Evolutionary conservation across 2,888 invertebrate genomes (phyloP), one percentile per base, ranked within the genome.

Genomic region (Ophraella communa): DNA sequence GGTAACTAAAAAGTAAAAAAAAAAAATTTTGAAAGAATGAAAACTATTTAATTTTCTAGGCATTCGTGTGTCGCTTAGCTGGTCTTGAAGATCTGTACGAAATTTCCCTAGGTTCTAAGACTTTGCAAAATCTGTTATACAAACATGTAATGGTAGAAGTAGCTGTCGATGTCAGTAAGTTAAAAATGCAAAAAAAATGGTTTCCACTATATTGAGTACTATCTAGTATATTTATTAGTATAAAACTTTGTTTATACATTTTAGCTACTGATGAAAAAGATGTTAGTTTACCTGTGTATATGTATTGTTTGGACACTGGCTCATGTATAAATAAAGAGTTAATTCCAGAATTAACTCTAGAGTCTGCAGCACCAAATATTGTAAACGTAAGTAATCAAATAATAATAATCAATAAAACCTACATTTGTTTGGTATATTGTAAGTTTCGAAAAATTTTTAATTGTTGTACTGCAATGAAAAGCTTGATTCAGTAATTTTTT

Each of bases 41-140:
- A 44, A 17, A 8, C 4, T 11, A 14, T 42, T 42, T 2, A 14
- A 42, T 5, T 61, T 76, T 75, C 39, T 71, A 89, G 88, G 92
- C 90, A 21, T 85, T 92, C 64, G 86, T 89, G 68, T 86, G 92
- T 69, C 87, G 88, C 17, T 81, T 93, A 74, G 87, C 86, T 53
- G 91, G 91, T 3, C 82, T 92, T 52, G 92, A 92, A 80, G 90
- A 90, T 49, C 85, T 88, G 69, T 79, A 80, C 35, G 80, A 81
- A 44, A 75, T 73, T 0, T 78, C 80, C 0, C 53, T 59, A 10
- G 67, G 73, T 53, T 77, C 80, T 0, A 77, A 78, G 35, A 71
- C 72, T 82, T 71, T 87, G 23, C 76, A 84, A 81, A 11, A 81
- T 78, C 76, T 86, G 80, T 79, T 85, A 79, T 84, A 85, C 80